Evolutionary conservation across 2,797 vertebrate species (phyloP).

Genomic region (Mormyrus proboscirostris): DNA sequence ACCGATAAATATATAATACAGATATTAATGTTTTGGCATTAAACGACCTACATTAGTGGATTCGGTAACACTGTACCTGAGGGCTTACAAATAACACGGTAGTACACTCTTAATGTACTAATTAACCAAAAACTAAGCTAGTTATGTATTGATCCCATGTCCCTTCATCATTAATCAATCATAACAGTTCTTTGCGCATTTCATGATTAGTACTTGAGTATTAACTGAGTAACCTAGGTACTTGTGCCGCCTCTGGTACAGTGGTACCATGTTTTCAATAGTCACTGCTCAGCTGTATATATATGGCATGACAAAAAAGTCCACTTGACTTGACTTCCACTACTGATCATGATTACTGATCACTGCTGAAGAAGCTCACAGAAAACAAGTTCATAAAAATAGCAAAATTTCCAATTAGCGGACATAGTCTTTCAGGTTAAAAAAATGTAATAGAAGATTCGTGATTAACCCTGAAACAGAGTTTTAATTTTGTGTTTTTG

Average conservation of each 20-base stretch:
- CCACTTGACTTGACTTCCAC: background rate
- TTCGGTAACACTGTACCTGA: background rate
- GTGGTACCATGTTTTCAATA: background rate
- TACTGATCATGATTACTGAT: background rate
- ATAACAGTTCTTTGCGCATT: background rate
- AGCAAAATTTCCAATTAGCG: background rate
- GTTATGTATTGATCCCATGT: background rate
- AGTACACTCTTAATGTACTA: background rate
- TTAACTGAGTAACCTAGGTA: background rate
- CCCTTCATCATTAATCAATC: background rate
- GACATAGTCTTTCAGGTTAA: background rate
- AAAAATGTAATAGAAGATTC: background rate
- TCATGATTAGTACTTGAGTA: background rate
- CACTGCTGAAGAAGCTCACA: background rate
- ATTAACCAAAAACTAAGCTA: background rate
- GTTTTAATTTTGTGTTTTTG: background rate
- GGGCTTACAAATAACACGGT: background rate
- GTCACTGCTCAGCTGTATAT: background rate
- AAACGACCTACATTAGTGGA: background rate
- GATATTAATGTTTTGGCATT: background rate
- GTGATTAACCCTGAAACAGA: background rate
- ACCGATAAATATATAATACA: background rate
- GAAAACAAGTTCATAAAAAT: background rate
- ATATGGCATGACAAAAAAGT: background rate
- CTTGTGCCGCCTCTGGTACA: background rate